Percentiles rank a stretch among this genome's conserved stretches.
Conservation (phyloP, 2,113 vertebrate species). For the Callipepla californica region DNA sequence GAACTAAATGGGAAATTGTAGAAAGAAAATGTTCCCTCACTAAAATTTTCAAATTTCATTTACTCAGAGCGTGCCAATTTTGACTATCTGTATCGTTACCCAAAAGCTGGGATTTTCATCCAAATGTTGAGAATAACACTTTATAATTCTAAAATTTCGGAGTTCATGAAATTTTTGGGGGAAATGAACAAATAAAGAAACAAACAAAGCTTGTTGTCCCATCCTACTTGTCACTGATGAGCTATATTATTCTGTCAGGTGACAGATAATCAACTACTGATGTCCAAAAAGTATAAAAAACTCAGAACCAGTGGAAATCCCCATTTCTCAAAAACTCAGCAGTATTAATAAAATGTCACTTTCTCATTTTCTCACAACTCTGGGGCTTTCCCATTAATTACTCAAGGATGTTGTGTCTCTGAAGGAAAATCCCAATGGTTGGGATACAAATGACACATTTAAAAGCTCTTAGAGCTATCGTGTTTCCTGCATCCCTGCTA, state of each 20-base stretch:
- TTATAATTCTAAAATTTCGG: background rate
- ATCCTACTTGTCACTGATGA: background rate
- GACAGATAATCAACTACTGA: background rate
- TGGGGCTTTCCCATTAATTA: background rate
- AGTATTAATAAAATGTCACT: background rate
- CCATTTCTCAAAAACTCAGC: background rate
- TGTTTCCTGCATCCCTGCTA: background rate
- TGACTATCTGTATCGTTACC: accelerated
- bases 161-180: background rate
- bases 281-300: background rate
- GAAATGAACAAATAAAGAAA: background rate
- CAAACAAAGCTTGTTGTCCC: background rate
- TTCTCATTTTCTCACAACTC: background rate
- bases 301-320: background rate
- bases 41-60: background rate
- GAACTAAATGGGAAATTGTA: background rate
- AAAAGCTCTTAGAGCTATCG: background rate
- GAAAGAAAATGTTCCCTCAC: background rate
- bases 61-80: background rate
- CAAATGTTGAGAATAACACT: background rate
- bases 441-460: background rate
- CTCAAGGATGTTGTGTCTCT: background rate
- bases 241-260: background rate
- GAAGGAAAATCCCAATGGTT: background rate
- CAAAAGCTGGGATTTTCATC: background rate